Evolutionary conservation across 1,140 invertebrate species (phyloP), one percentile per base, ranked within the genome.

Genomic region (Cyclina sinensis): DNA sequence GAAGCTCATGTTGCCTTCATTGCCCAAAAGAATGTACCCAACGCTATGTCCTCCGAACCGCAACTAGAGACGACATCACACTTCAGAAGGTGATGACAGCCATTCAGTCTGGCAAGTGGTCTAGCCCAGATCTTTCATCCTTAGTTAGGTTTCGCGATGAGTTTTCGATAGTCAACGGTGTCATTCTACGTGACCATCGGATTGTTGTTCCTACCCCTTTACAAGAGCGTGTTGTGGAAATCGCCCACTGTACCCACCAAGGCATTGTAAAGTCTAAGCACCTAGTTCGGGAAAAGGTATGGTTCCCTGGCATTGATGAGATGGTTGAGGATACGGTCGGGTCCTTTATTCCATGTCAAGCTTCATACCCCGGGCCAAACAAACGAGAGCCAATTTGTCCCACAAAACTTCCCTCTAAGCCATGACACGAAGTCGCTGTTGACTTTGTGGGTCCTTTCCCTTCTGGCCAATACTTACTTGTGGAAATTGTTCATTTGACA

Each of bases 361-460:
- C 91, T 14, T 39, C 84, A 16, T 78, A 62, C 18, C 39, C 73
- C n/a, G 39, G 70, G 9, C 74, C 86, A 48, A 81, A 79, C 14
- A 86, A 76, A n/a, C 30, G 73, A n/a, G 91, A 94, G 91, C 93
- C 94, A 43, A 18, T 84, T 5, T 46, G 65, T 30, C 39, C 46
- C n/a, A 88, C 92, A 65, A 11, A 18, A n/a, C 78, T 93, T 32
- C 92, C 92, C 18, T 43, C 82, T 1, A 51, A 27, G 39, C 91
- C 92, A 27, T 93, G 92, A 91, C 39, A 30, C 51, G 81, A 93
- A 37, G 43, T 93, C n/a, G 73, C 81, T 16, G 68, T 93, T 16
- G 93, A 94, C 48, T 92, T 94, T 57, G 39, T 48, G 51, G 92
- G 92, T 24, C 90, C 90, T 21, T 78, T 93, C 93, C 92, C 37